phyloP scores from a whole-genome alignment of 2,888 invertebrate genomes.

The Clunio marinus region DNA sequence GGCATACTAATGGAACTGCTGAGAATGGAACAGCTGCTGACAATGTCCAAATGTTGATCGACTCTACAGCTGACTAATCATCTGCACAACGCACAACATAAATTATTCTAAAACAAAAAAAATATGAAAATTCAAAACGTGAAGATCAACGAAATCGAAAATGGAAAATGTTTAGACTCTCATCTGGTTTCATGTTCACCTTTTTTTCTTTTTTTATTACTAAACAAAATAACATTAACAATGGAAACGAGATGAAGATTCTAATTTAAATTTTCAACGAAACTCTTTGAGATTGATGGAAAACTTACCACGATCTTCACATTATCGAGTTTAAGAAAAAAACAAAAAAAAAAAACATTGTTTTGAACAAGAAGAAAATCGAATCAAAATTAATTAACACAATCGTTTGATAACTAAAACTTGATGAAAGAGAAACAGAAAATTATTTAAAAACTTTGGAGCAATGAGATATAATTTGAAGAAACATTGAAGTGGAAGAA shows the following conservation, averaged over 20 bases:
- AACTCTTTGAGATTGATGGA: no score
- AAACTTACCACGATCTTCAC: no score
- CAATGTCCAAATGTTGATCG: conserved; percentile 4
- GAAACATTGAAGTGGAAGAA: no score
- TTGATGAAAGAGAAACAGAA: no score
- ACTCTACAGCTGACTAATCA: conserved; percentile 18
- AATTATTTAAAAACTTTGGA: no score
- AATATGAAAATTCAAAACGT: not conserved
- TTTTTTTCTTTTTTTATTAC: no score
- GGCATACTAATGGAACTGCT: conserved; percentile 16
- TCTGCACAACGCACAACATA: not conserved
- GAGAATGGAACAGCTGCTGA: conserved; percentile 20
- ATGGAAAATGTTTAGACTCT: not conserved
- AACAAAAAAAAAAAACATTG: no score
- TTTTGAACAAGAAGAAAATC: no score
- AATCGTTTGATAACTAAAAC: not conserved
- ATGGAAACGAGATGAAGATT: not conserved
- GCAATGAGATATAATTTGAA: no score
- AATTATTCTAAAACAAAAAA: not conserved
- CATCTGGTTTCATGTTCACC: not conserved
- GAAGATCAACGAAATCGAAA: not conserved
- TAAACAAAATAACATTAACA: not conserved
- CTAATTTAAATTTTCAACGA: not conserved
- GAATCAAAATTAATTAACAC: not conserved
- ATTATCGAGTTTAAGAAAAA: no score